Evolutionary conservation across 2,888 invertebrate genomes (phyloP).

Genomic region (Drosophila rubida): DNA sequence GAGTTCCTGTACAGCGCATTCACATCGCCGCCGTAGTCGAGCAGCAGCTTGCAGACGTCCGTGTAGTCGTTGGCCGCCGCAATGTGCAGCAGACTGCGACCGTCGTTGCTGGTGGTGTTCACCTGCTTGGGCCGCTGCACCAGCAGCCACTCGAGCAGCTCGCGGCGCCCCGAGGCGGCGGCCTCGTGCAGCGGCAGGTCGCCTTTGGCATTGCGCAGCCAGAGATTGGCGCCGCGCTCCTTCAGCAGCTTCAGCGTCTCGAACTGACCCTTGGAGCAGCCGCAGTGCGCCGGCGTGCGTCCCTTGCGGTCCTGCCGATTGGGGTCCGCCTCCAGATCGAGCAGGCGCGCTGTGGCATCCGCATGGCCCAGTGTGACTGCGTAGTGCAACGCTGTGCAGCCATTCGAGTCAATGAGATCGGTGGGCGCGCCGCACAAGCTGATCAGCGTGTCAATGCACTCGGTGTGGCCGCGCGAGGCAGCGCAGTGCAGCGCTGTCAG

Average conservation of each 20-base stretch:
- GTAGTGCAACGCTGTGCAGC: constrained; percentile 98
- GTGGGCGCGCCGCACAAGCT: constrained; percentile 95
- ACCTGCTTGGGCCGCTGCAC: constrained; percentile 93
- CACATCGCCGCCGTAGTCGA: constrained; percentile 93
- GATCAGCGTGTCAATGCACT: constrained; percentile 94
- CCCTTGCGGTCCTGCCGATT: constrained; percentile 97
- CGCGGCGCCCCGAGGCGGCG: constrained; percentile 94
- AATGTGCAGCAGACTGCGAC: constrained; percentile 96
- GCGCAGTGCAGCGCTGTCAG: constrained; percentile 98
- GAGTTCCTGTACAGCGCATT: constrained; percentile 93
- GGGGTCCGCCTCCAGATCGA: constrained; percentile 95
- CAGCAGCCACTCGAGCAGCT: constrained; percentile 94
- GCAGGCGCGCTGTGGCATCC: constrained; percentile 94
- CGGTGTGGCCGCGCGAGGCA: constrained; percentile 97
- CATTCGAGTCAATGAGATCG: constrained; percentile 96
- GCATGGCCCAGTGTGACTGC: constrained; percentile 98
- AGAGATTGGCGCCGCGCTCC: constrained; percentile 93
- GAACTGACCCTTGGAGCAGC: constrained; percentile 97
- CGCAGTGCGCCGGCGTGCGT: constrained; percentile 96
- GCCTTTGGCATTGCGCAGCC: constrained; percentile 96
- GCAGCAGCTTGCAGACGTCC: constrained; percentile 94
- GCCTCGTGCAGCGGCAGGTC: constrained; percentile 98
- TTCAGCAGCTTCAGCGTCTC: constrained; percentile 92
- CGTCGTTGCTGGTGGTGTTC: constrained; percentile 96
- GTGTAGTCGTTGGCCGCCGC: constrained; percentile 97